Percentiles rank a stretch among this genome's conserved stretches.
phyloP scores from a whole-genome alignment of 2,797 vertebrate species.

The Chelidonichthys spinosus region DNA sequence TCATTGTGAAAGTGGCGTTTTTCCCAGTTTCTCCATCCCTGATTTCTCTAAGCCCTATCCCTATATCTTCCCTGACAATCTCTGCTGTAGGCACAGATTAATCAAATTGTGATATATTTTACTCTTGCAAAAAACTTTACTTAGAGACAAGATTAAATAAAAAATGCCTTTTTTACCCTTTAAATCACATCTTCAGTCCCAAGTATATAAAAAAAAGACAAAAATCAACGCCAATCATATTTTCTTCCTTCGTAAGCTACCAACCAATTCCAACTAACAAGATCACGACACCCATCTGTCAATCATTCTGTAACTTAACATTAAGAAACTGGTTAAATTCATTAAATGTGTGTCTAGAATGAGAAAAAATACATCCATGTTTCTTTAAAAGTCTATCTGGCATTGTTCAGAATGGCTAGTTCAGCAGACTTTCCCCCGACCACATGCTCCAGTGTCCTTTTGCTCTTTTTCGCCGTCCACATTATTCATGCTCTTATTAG shows the following conservation, averaged over 20 bases:
- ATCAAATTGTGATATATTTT: conserved; percentile 48
- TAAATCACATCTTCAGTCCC: background rate
- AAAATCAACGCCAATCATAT: background rate
- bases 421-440: conserved; percentile 7
- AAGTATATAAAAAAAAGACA: background rate
- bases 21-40: conserved; percentile 15
- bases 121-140: conserved; percentile 31
- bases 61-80: conserved; percentile 50
- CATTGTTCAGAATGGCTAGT: background rate
- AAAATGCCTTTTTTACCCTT: background rate
- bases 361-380: conserved; percentile 1
- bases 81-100: conserved; percentile 46
- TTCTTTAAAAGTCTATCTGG: conserved; percentile 4
- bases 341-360: background rate
- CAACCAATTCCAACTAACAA: background rate
- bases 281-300: background rate
- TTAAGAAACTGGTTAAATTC: conserved; percentile 16
- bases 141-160: conserved; percentile 3
- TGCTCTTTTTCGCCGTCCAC: conserved; percentile 23
- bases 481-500: conserved; percentile 62
- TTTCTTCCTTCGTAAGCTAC: background rate
- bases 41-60: conserved; percentile 45
- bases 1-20: conserved; percentile 50
- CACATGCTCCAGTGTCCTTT: conserved; percentile 19
- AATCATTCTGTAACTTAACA: background rate